Percentiles rank a stretch among this genome's conserved stretches.
phyloP scores from a whole-genome alignment of 2,113 vertebrate species.

The Cryptotis parvus region DNA sequence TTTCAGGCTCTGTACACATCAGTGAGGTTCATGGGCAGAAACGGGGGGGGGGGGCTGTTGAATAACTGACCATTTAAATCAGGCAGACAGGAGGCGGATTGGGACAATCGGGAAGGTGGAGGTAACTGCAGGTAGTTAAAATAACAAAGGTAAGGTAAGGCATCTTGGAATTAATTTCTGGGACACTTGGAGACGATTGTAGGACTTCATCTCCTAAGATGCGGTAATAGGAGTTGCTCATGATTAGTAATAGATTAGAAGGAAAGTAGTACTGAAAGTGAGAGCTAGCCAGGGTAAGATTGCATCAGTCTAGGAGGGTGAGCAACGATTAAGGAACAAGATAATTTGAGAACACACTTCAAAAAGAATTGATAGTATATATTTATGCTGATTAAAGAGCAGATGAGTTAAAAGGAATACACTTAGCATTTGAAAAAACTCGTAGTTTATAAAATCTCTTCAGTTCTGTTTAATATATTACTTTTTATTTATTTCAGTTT shows the following conservation, averaged over 20 bases:
- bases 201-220: constrained; percentile 71
- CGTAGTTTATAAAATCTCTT: constrained; percentile 49
- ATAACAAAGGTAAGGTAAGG: constrained; percentile 64
- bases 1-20: background rate
- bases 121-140: constrained; percentile 43
- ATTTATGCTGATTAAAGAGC: constrained; percentile 36
- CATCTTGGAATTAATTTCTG: constrained; percentile 73
- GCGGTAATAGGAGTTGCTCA: constrained; percentile 65
- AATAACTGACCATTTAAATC: constrained; percentile 28
- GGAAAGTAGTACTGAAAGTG: constrained; percentile 52
- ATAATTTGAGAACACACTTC: background rate
- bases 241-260: constrained; percentile 73
- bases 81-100: background rate
- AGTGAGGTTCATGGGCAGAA: background rate
- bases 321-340: constrained; percentile 36
- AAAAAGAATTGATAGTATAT: constrained; percentile 28
- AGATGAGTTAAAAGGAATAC: constrained; percentile 42
- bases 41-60: background rate
- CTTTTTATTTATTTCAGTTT: too few species aligned
- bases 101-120: background rate
- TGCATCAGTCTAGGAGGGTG: constrained; percentile 17
- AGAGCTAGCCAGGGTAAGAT: constrained; percentile 50
- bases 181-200: constrained; percentile 71
- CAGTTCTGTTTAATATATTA: constrained; percentile 45
- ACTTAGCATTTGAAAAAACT: constrained; percentile 43